Evolutionary conservation across 2,113 vertebrate species (phyloP), one percentile per base, ranked within the genome.

Genomic region (Carollia perspicillata): DNA sequence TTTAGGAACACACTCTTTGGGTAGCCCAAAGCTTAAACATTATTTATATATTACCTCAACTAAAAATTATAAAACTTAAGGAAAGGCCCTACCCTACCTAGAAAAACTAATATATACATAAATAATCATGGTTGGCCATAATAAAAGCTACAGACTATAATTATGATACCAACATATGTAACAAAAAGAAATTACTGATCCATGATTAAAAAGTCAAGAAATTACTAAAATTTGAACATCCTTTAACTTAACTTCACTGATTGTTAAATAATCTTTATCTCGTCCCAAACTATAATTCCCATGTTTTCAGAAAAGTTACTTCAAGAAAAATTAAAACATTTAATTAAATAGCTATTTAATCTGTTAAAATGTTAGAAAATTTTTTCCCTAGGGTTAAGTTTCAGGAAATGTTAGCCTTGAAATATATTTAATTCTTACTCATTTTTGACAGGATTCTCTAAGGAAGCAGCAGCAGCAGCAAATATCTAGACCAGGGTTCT

Each of bases 1-100:
- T 85, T 96, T 75, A 88, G 66, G 23, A 85, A 71, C n/a, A 53
- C 71, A 90, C 58, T 77, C 91, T 26, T 77, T 85, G 13, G 33
- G 87, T 22, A 89, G 84, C 78, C 81, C 94, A 84, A 12, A 92
- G 2, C 60, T 88, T 71, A 96, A 68, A 81, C 20, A 84, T 86
- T 75, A 22, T 71, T 86, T 75, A 22, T 58, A 40, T 3, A 92
- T 97, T 96, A 98, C 87, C 96, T 96, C 89, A 95, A 97, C 33
- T 55, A 77, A 95, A 97, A 95, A 97, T 92, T 51, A 92, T 83
- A 79, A 96, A 86, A 95, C 42, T 66, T 83, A 86, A 95, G 83
- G 40, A 72, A 95, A 90, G 51, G 35, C 20, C 68, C 89, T 84
- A 94, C 53, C 37, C 84, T 81, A 16, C 37, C 84, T 81, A 16